Percentiles rank a stretch among this genome's conserved stretches.
These are phyloP conservation scores for Palythoa heliodiscus DNA, from an alignment of 92 coral and sea anemone genomes.

Conservation along the genomic window DNA sequence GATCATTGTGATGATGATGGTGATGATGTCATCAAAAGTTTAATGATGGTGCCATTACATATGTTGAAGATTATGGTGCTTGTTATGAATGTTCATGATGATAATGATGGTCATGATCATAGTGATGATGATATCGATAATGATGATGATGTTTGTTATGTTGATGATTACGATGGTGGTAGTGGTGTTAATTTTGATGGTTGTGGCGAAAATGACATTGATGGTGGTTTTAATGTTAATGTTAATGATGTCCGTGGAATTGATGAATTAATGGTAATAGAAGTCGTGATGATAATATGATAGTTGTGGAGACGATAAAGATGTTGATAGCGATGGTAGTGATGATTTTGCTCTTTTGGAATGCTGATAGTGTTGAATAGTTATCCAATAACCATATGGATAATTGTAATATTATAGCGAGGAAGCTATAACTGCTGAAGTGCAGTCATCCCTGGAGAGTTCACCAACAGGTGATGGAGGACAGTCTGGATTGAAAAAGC, in stretches of 20 bases:
- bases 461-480: conserved; percentile 5
- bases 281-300: too few species aligned
- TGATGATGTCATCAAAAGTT: background rate
- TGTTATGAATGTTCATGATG: background rate
- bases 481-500: conserved; percentile 27
- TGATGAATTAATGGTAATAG: background rate
- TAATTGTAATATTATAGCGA: conserved; percentile 5
- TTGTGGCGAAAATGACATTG: background rate
- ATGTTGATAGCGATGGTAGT: background rate
- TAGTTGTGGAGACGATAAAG: background rate
- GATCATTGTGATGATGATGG: background rate
- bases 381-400: background rate
- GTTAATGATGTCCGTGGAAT: background rate
- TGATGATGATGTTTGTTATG: background rate
- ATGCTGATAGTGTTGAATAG: background rate
- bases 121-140: background rate
- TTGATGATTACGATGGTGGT: background rate
- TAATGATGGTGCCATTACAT: background rate
- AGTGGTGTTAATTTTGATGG: background rate
- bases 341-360: background rate
- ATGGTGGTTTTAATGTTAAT: background rate
- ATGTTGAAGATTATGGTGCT: background rate
- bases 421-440: conserved; percentile 22
- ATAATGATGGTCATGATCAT: background rate
- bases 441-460: conserved; percentile 24